Evolutionary conservation across 2,797 vertebrate species (phyloP), one percentile per base, ranked within the genome.

Genomic region (Sebastes steindachneri): DNA sequence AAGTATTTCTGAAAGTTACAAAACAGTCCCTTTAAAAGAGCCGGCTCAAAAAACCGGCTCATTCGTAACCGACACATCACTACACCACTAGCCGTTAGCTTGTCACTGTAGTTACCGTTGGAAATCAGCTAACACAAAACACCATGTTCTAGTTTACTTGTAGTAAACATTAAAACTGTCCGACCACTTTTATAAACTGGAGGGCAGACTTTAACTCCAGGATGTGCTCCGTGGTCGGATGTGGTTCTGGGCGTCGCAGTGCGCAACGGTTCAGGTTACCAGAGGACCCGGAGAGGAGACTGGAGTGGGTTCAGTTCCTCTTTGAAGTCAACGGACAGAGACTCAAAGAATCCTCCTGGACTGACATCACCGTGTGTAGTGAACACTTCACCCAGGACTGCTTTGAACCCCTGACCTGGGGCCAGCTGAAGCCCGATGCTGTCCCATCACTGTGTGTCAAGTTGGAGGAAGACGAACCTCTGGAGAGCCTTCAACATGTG

Each of bases 271-370:
- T 89, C 55, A 75, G 33, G 65, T 60, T 91, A 74, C 92, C 90
- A 7, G 77, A 84, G 35, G 90, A 91, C 21, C 83, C 91, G 0
- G 90, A 90, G 65, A 79, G 19, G 78, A 88, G 89, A 3, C 84
- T 83, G 68, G 82, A 83, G 45, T 93, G 90, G 90, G 86, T 93
- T 1, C 85, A 89, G 82, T 93, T 91, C 66, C 31, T 92, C 1
- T 75, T 83, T 0, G 77, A 79, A 17, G 86, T 75, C 8, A 90
- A 92, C 28, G 64, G 28, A 2, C 89, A 90, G 2, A 65, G 68
- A 3, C 66, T 91, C 1, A 89, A 77, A 60, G 87, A 90, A 3
- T 87, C 89, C 4, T 80, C 58, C 55, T 93, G 91, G 81, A 89
- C 88, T 1, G 91, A 91, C 0, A 89, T 93, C 54, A 75, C 68